A percentile compares a stretch with the other conserved stretches of the same genome.
Evolutionary conservation across 2,888 invertebrate genomes (phyloP).

Genomic region (Cetonia aurata): DNA sequence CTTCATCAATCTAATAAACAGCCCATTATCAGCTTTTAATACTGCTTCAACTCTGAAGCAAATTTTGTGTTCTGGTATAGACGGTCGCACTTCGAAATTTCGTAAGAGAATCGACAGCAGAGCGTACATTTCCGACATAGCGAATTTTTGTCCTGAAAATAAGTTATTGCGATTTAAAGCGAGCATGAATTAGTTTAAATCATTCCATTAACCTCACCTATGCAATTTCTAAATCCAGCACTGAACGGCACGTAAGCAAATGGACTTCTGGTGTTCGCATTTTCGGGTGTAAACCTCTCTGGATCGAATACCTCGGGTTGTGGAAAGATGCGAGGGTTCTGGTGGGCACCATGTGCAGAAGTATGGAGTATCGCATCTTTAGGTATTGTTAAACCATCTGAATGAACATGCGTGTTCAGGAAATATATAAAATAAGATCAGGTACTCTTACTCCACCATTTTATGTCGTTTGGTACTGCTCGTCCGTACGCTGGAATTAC

Average conservation of each 20-base stretch:
- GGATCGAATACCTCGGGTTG: slow-evolving; percentile 69
- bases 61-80: slow-evolving; percentile 61
- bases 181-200: neutral
- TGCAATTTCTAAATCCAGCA: slow-evolving; percentile 74
- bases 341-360: slow-evolving; percentile 67
- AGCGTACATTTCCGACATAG: slow-evolving; percentile 70
- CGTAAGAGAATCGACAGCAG: slow-evolving; percentile 69
- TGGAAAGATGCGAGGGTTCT: slow-evolving; percentile 67
- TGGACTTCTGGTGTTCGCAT: slow-evolving; percentile 62
- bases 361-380: slow-evolving; percentile 65
- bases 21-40: slow-evolving; percentile 67
- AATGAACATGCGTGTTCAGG: neutral
- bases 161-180: slow-evolving; percentile 30
- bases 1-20: slow-evolving; percentile 61
- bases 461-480: slow-evolving; percentile 49
- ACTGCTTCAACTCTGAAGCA: slow-evolving; percentile 66
- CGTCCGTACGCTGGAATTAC: slow-evolving; percentile 57
- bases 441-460: slow-evolving; percentile 20
- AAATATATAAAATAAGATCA: neutral
- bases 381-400: slow-evolving; percentile 55
- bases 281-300: slow-evolving; percentile 66
- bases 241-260: slow-evolving; percentile 73
- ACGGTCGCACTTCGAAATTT: slow-evolving; percentile 62
- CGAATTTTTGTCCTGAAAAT: slow-evolving; percentile 66
- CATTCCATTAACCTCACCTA: slow-evolving; percentile 62